Base-by-base conservation (phyloP, 2,113 vertebrate species). In the Columba janthina region DNA sequence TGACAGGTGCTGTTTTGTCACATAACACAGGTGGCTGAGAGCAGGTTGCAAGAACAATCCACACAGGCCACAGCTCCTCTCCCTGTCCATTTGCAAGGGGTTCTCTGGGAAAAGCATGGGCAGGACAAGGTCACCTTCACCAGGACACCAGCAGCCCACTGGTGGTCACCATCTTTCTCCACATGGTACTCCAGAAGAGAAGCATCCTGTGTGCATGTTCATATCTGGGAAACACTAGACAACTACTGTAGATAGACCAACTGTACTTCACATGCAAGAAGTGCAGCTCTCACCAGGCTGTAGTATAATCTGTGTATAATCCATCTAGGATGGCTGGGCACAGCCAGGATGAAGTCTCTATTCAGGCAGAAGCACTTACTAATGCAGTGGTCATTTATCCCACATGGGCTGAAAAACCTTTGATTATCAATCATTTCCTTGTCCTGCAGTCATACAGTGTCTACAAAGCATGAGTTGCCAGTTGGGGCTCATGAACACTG, bases 171-270 rank as follows among this genome's bases (percentile, higher is more conserved):
- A 6, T 16, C 20, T 13, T 66, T 44, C n/a, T 72, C 54, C 36
- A 60, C 2, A 1, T 5, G 20, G 20, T 64, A 3, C 48, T 60
- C 13, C 24, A 46, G 34, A 57, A n/a, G 38, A 60, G n/a, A 48
- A 72, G 54, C 29, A 69, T 42, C 20, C 66, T 38, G 3, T 19
- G 13, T 22, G 32, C 22, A 26, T 28, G 29, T 29, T 16, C 10
- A 12, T 29, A 32, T 31, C 40, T 34, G 8, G 22, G 46, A 82
- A 82, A 46, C 5, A 4, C 32, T 17, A 48, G 38, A n/a, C 54
- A 82, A 12, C 26, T 26, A 18, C 50, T 40, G 13, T 2, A 20
- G 50, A 48, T 0, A 40, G 42, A 58, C 6, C 0, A 1, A 31
- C 31, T 14, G 61, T 40, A 40, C 14, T 2, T 21, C 1, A 4